A percentile compares a stretch with the other conserved stretches of the same genome.
phyloP scores from a whole-genome alignment of 2,888 invertebrate genomes.

The Tholera decimalis region DNA sequence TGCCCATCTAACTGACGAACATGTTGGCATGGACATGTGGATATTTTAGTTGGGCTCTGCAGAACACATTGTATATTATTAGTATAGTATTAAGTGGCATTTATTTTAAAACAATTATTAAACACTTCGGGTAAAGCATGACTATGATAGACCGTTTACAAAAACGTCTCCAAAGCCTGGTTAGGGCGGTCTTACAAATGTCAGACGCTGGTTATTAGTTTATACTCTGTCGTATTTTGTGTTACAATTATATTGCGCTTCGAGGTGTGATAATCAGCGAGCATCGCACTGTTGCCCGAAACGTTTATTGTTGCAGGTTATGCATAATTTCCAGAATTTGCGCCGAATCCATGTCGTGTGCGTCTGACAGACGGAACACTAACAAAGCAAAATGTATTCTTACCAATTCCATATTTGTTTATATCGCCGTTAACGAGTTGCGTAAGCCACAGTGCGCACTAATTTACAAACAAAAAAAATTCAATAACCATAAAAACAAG shows the following conservation, averaged over 20 bases:
- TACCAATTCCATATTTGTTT: slow-evolving; percentile 69
- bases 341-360: slow-evolving; percentile 1
- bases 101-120: background rate
- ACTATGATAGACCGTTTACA: background rate
- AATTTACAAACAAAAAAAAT: slow-evolving; percentile 30
- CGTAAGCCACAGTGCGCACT: slow-evolving; percentile 39
- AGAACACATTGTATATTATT: no score
- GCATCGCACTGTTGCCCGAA: background rate
- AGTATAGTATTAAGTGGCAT: no score
- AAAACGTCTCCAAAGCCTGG: background rate
- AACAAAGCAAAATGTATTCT: slow-evolving; percentile 31
- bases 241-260: background rate
- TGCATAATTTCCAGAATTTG: slow-evolving; percentile 12
- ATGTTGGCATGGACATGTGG: no score
- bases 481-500: slow-evolving; percentile 12
- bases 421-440: slow-evolving; percentile 31
- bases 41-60: background rate
- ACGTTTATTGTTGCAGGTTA: slow-evolving; percentile 1
- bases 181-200: background rate
- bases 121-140: no score
- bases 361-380: slow-evolving; percentile 12
- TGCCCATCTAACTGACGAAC: no score
- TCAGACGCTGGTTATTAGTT: background rate
- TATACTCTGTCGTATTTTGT: background rate
- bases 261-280: background rate